Evolutionary conservation across 2,113 vertebrate species (phyloP).

Genomic region (Hipposideros armiger): DNA sequence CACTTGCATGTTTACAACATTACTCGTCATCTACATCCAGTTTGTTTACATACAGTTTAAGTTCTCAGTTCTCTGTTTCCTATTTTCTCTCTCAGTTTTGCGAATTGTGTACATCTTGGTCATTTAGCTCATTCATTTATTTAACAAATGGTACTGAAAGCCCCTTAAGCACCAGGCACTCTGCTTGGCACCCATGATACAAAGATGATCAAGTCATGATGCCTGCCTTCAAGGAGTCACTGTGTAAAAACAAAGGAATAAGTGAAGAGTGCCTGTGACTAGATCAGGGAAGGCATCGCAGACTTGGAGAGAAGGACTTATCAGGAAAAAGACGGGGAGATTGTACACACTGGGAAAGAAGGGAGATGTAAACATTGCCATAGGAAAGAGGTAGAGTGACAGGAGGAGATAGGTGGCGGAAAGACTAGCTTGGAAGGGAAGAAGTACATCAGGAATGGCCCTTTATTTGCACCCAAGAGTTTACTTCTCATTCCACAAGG

Average conservation of each 20-base stretch:
- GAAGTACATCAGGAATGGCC: neutral
- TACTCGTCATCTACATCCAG: neutral
- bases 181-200: neutral
- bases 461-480: neutral
- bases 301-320: neutral
- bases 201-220: neutral
- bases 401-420: fast-evolving
- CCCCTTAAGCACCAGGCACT: too few species aligned
- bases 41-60: neutral
- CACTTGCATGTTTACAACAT: neutral
- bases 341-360: fast-evolving
- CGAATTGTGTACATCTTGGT: neutral
- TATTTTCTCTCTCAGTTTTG: neutral
- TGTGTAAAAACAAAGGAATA: neutral
- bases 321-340: too few species aligned
- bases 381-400: too few species aligned
- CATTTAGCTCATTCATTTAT: neutral
- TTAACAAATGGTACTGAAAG: neutral
- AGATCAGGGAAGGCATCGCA: neutral
- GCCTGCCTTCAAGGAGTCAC: neutral
- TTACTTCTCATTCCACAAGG: neutral
- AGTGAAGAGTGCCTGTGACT: neutral
- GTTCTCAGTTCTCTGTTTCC: neutral
- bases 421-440: neutral
- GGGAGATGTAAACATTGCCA: neutral